phyloP scores from a whole-genome alignment of 2,797 vertebrate genomes.

The Artibeus jamaicensis region DNA sequence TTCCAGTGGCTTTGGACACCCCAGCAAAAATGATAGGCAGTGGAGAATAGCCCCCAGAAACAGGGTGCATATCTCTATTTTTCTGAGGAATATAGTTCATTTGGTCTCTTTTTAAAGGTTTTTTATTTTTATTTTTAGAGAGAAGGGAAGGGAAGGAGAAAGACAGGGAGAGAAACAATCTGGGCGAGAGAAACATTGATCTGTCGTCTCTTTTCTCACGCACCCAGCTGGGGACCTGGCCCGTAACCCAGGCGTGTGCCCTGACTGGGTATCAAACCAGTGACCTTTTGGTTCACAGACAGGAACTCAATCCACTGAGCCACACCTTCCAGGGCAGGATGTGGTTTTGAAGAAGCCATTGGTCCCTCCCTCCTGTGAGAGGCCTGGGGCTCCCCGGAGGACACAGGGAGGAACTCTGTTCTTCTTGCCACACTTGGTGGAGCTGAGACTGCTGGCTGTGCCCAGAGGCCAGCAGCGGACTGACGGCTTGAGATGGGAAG shows the following conservation, averaged over 20 bases:
- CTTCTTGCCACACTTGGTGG: neutral
- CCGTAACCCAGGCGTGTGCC: no score
- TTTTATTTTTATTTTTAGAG: no score
- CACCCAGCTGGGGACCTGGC: no score
- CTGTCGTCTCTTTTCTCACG: no score
- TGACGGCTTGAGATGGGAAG: neutral
- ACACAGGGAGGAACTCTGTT: neutral
- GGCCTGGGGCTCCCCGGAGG: neutral
- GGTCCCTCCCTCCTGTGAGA: neutral
- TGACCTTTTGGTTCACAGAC: no score
- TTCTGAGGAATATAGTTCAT: neutral
- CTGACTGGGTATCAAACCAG: no score
- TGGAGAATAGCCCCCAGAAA: neutral
- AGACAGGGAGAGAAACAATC: no score
- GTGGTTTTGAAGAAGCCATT: neutral
- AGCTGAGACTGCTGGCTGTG: neutral
- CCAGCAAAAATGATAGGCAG: neutral
- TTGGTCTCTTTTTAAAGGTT: no score
- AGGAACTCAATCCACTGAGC: no score
- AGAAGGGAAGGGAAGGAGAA: no score
- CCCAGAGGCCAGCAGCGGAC: neutral
- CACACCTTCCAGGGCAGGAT: neutral
- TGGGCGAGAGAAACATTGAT: no score
- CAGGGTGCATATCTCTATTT: neutral
- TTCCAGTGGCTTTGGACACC: neutral